phyloP scores from a whole-genome alignment of 1,140 invertebrate genomes.

The Kradibia gibbosae region DNA sequence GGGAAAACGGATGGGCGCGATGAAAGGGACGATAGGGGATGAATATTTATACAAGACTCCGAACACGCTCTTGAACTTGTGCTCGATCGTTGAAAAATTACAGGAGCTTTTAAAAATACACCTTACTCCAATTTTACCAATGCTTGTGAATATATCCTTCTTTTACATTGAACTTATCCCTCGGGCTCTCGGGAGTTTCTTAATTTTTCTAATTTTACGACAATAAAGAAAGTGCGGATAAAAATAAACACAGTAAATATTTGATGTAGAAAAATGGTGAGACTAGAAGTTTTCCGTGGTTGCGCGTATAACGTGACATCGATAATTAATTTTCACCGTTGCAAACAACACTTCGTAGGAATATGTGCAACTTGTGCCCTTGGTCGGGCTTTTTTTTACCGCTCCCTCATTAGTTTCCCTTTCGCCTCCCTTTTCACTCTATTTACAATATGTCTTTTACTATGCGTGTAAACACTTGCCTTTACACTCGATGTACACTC shows the following conservation, averaged over 20 bases:
- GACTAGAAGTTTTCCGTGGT: background rate
- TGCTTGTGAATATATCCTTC: too few species aligned
- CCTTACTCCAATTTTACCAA: too few species aligned
- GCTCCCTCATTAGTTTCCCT: too few species aligned
- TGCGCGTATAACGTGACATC: background rate
- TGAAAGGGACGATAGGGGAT: background rate
- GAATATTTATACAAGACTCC: background rate
- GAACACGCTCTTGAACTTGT: background rate
- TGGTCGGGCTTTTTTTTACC: background rate
- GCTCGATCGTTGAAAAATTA: background rate
- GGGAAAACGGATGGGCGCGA: background rate
- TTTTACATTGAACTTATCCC: too few species aligned
- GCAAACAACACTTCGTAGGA: background rate
- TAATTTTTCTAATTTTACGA: too few species aligned
- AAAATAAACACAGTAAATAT: background rate
- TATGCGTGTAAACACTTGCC: background rate
- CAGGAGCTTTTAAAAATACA: too few species aligned
- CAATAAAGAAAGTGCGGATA: background rate
- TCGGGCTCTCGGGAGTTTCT: too few species aligned
- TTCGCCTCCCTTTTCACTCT: background rate
- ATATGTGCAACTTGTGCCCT: background rate
- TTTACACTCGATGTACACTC: constrained; percentile 20
- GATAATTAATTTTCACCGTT: constrained; percentile 13
- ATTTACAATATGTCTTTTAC: constrained; percentile 3
- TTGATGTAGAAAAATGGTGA: background rate